phyloP scores from a whole-genome alignment of 2,113 vertebrate species.

The Motacilla alba region DNA sequence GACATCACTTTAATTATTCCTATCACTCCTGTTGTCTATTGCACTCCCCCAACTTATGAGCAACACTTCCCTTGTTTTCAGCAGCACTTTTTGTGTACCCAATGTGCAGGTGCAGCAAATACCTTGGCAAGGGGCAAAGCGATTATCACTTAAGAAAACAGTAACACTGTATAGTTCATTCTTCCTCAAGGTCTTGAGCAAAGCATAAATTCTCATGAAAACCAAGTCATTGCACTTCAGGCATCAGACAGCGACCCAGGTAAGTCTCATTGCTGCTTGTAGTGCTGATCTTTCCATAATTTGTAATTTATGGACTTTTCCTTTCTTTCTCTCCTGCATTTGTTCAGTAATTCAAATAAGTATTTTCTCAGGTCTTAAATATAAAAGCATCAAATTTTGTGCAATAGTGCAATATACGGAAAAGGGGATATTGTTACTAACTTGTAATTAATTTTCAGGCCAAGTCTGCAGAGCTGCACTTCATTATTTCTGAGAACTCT shows the following conservation, averaged over 20 bases:
- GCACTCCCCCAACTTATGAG: conserved; percentile 19
- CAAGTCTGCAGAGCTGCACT: background rate
- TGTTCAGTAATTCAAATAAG: background rate
- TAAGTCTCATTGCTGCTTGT: conserved; percentile 53
- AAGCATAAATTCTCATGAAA: conserved; percentile 81
- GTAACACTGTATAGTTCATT: conserved; percentile 82
- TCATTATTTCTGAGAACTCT: background rate
- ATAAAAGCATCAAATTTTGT: background rate
- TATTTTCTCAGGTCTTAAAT: background rate
- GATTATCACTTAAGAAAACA: conserved; percentile 75
- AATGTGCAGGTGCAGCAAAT: conserved; percentile 78
- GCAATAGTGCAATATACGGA: background rate
- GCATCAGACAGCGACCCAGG: conserved; percentile 57
- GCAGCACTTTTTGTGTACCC: conserved; percentile 19
- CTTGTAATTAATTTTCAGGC: background rate
- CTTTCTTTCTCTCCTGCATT: background rate
- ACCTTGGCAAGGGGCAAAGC: conserved; percentile 72
- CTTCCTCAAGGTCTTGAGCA: conserved; percentile 86
- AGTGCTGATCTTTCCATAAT: background rate
- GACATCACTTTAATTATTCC: conserved; percentile 43
- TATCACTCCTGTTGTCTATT: conserved; percentile 1
- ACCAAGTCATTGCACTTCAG: conserved; percentile 34
- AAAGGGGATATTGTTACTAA: background rate
- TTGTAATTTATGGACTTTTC: background rate
- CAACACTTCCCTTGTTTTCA: conserved; percentile 30